Base-by-base conservation (phyloP, 2,113 vertebrate species). In the Lampris megalopsis region DNA sequence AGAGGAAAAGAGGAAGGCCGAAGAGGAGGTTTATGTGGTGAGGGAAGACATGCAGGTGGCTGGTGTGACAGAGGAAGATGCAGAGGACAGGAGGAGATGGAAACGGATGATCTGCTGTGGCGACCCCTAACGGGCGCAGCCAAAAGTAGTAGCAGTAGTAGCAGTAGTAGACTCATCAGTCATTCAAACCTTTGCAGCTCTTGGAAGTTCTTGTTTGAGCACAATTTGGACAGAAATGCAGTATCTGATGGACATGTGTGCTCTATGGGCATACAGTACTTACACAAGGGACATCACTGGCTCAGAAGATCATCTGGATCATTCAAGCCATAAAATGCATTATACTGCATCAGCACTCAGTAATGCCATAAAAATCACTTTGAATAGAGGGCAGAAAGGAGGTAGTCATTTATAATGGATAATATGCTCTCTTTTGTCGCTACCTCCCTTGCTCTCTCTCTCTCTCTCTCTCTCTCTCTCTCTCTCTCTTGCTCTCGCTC, bases 391-490 rank as follows among this genome's bases (percentile, higher is more conserved):
- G 11, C 53, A 67, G 81, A 63, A 73, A 48, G 0, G 71, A 77
- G 83, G 62, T 59, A 85, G 64, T 64, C 77, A 77, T 84, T 89
- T 78, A 86, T 72, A 75, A 89, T 80, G 69, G 72, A 81, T 83
- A 83, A 91, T 80, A 70, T 86, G 83, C 69, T 67, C 52, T 66
- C 71, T 57, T 80, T 81, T 89, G 87, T 77, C 81, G 84, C 81
- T 71, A 69, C 56, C 69, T 77, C 70, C 43, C 69, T 77, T 41
- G 48, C 43, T 45, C 50, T 60, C 57, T 64, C 62, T 56, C 63
- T 43, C 57, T 53, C 64, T 61, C 68, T 70, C 50, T 69, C 71
- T 53, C 37, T n/a, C 63, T 60, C 50, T 57, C 57, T 10, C 53
- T n/a, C 6, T 47, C 3, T 43, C 50, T 70, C 71, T 53, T 37